Base-by-base conservation (phyloP, 2,797 vertebrate genomes). In the Choloepus didactylus region DNA sequence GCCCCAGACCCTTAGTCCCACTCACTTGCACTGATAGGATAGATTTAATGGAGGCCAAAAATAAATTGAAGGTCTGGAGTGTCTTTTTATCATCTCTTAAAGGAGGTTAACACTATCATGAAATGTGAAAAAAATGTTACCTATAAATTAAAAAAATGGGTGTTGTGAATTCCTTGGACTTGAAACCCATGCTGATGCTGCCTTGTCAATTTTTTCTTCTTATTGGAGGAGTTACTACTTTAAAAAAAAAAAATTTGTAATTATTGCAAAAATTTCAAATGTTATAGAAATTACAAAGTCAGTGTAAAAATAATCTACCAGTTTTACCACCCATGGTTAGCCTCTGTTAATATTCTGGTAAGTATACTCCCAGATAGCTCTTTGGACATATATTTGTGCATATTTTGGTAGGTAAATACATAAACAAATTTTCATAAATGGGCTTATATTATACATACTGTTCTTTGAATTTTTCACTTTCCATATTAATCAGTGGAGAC, bases 131-230 rank as follows among this genome's bases (percentile, higher is more conserved):
- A 8, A 56, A 46, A 62, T n/a, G 46, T 73, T 67, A 29, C 31
- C 29, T 49, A 7, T 91, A 91, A 96, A 67, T 92, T 82, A 49
- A 44, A 88, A 44, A 72, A 90, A 56, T 88, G 21, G n/a, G 62
- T 49, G 31, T 31, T 56, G n/a, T 69, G 14, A 31, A 51, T 31
- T 49, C 38, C 60, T 76, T 84, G 25, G 35, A 64, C 41, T 69
- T 77, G 19, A 89, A 41, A 69, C 41, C 41, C 49, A 18, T 56
- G 44, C 41, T 87, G 29, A 64, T 73, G 29, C 27, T 38, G 12
- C 35, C 59, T 56, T 14, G 59, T 29, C 21, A 81, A 1, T 44
- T 46, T n/a, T 73, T 73, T 64, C 35, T 67, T 85, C 60, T 85
- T 93, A 62, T 72, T 16, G 35, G 41, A 64, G 35, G 35, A 16